phyloP scores from a whole-genome alignment of 2,797 vertebrate genomes.

The Notoglanidium macrostoma region DNA sequence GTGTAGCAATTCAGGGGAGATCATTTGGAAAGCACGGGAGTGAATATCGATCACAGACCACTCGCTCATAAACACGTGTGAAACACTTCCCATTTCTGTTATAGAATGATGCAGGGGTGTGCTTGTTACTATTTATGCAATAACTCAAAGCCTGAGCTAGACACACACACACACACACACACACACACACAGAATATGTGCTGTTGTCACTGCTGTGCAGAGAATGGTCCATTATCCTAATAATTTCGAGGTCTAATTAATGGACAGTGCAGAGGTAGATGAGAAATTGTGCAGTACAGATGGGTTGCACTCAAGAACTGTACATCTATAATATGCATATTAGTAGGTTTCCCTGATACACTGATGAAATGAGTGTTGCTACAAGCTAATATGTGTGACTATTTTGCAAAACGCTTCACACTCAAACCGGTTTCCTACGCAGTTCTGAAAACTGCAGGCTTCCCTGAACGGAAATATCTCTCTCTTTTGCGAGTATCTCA shows the following conservation, averaged over 20 bases:
- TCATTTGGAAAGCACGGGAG: not conserved
- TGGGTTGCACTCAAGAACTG: not conserved
- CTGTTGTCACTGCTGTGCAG: not conserved
- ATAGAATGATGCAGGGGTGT: not conserved
- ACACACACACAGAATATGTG: not conserved
- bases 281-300: conserved; percentile 15
- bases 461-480: not conserved
- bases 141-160: not conserved
- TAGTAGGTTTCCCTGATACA: not conserved
- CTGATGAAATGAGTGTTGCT: not conserved
- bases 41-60: conserved; percentile 13
- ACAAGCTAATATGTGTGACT: not conserved
- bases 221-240: conserved; percentile 12
- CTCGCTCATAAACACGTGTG: not conserved
- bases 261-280: conserved; percentile 11
- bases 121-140: not conserved
- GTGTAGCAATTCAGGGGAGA: conserved; percentile 22
- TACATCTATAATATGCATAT: not conserved
- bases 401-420: not conserved
- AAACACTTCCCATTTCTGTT: not conserved
- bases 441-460: not conserved
- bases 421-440: not conserved
- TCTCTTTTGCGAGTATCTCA: not conserved
- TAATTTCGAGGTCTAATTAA: conserved; percentile 18
- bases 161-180: not conserved